These are phyloP conservation scores for Thera britannica DNA, from an alignment of 2,888 invertebrate genomes.

Conservation along the genomic window DNA sequence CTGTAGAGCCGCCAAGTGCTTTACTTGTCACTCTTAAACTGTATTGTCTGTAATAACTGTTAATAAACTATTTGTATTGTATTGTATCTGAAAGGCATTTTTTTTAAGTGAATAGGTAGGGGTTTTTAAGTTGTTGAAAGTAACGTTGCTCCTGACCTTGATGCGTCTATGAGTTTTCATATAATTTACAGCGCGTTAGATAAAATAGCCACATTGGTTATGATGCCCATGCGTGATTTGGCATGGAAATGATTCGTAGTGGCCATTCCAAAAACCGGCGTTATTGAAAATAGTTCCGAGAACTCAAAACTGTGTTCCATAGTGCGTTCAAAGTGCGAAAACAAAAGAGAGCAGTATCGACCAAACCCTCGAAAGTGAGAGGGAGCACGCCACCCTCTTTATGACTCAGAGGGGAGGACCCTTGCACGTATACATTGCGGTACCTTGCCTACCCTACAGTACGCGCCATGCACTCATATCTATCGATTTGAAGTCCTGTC, in stretches of 20 bases:
- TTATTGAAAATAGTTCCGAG: constrained; percentile 36
- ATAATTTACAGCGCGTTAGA: no score
- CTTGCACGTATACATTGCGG: constrained; percentile 76
- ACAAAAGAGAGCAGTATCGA: constrained; percentile 83
- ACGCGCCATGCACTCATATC: constrained; percentile 70
- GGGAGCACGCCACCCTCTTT: constrained; percentile 80
- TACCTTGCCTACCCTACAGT: constrained; percentile 66
- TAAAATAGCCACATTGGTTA: no score
- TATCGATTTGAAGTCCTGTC: constrained; percentile 61
- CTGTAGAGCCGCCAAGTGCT: constrained; percentile 44
- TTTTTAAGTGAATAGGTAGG: background rate
- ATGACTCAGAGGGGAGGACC: constrained; percentile 84
- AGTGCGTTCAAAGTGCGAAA: constrained; percentile 71
- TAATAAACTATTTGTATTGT: background rate
- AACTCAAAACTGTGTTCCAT: constrained; percentile 44
- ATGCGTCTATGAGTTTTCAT: no score
- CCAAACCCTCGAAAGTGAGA: constrained; percentile 81
- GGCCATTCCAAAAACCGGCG: background rate
- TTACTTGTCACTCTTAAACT: constrained; percentile 11
- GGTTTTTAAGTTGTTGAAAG: no score
- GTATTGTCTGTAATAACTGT: constrained; percentile 1
- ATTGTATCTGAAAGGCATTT: background rate
- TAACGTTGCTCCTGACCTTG: no score
- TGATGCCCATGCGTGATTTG: no score
- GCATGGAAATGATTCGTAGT: no score